phyloP scores from a whole-genome alignment of 2,797 vertebrate genomes.

The Acrossocheilus wenchowensis region DNA sequence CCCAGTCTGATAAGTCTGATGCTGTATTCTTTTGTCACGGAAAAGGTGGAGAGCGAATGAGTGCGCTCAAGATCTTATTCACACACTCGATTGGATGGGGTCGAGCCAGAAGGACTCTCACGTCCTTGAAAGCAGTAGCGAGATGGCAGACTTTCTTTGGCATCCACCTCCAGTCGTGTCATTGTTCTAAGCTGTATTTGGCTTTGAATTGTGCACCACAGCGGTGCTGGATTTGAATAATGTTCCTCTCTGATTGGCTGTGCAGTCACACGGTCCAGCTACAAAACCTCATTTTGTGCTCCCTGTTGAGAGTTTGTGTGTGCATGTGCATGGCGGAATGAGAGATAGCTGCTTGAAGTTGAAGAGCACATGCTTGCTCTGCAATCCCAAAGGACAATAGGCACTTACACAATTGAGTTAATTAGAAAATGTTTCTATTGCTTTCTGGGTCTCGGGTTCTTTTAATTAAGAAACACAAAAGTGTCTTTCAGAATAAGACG shows the following conservation, averaged over 20 bases:
- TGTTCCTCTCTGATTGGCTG: slow-evolving; percentile 64
- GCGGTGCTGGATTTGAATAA: slow-evolving; percentile 70
- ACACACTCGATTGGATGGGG: slow-evolving; percentile 23
- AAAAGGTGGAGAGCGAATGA: slow-evolving; percentile 14
- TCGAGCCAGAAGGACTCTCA: slow-evolving; percentile 28
- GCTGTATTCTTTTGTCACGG: slow-evolving; percentile 5
- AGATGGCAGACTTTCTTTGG: slow-evolving; percentile 46
- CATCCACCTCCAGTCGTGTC: slow-evolving; percentile 60
- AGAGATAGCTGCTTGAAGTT: slow-evolving; percentile 71
- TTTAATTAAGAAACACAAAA: slow-evolving; percentile 80
- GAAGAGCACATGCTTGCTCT: slow-evolving; percentile 61
- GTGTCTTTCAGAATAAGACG: slow-evolving; percentile 70
- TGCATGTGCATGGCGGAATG: slow-evolving; percentile 58
- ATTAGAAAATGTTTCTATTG: slow-evolving; percentile 79
- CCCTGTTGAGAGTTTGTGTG: slow-evolving; percentile 27
- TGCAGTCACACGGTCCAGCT: slow-evolving; percentile 66
- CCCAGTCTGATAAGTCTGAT: slow-evolving; percentile 41
- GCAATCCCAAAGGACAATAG: slow-evolving; percentile 65
- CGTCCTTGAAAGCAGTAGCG: slow-evolving; percentile 31
- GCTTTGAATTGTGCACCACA: slow-evolving; percentile 13
- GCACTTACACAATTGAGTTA: slow-evolving; percentile 76
- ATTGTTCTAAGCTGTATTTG: slow-evolving; percentile 50
- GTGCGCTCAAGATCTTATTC: slow-evolving; percentile 38
- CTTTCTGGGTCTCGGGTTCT: slow-evolving; percentile 76
- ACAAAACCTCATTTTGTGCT: slow-evolving; percentile 71